A percentile compares a stretch with the other conserved stretches of the same genome.
Evolutionary conservation across 2,888 invertebrate genomes (phyloP).

Genomic region (Trissolcus japonicus): DNA sequence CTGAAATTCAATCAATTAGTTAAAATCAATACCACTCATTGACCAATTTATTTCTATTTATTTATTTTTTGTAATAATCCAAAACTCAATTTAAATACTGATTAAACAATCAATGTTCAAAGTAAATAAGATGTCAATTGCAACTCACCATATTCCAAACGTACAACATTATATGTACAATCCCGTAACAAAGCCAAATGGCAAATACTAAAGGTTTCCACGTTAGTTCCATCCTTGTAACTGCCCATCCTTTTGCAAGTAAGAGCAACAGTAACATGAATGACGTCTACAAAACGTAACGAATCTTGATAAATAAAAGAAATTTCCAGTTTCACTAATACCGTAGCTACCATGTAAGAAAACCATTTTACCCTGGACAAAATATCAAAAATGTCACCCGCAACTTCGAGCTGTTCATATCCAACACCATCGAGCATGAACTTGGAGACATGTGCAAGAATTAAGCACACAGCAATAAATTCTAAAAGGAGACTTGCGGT

Average conservation of each 20-base stretch:
- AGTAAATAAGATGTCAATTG: conserved; percentile 9
- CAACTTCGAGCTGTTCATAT: conserved; percentile 86
- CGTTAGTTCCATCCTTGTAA: conserved; percentile 91
- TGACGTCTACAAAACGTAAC: conserved; percentile 81
- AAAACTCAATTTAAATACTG: conserved; percentile 15
- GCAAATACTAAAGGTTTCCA: conserved; percentile 90
- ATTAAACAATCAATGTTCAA: conserved; percentile 2
- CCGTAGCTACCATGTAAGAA: background rate
- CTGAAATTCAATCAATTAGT: conserved; percentile 76
- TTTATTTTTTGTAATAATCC: no score
- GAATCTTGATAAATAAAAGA: background rate
- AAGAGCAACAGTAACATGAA: conserved; percentile 95
- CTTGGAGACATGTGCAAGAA: conserved; percentile 91
- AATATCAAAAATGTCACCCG: conserved; percentile 95
- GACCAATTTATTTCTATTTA: background rate
- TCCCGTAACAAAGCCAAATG: conserved; percentile 94
- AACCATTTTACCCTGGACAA: conserved; percentile 84
- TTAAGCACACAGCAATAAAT: conserved; percentile 89
- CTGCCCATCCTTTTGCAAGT: conserved; percentile 98
- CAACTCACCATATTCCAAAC: conserved; percentile 95
- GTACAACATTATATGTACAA: conserved; percentile 93
- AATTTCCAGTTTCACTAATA: background rate
- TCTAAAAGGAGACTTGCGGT: conserved; percentile 91
- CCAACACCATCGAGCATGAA: conserved; percentile 95
- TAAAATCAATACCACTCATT: background rate